Percentiles rank a stretch among this genome's conserved stretches.
phyloP scores from a whole-genome alignment of 1,140 invertebrate genomes.

The Caenorhabditis remanei region DNA sequence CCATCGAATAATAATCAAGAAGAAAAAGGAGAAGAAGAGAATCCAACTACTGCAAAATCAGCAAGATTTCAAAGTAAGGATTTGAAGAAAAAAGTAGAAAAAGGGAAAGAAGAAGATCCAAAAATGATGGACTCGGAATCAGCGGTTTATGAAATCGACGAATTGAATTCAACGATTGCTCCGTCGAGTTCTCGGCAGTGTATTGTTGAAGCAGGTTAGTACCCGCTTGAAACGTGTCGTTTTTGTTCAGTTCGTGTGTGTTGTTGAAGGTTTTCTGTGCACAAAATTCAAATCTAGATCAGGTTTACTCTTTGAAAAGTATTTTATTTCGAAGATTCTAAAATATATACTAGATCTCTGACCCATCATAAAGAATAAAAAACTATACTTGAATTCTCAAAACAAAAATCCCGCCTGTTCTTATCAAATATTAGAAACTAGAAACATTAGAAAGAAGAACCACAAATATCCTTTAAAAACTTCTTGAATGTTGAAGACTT shows the following conservation, averaged over 20 bases:
- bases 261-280: background rate
- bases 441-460: too few relatives aligned
- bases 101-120: background rate
- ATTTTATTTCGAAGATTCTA: too few relatives aligned
- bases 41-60: background rate
- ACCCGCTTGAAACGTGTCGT: background rate
- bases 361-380: too few relatives aligned
- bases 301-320: too few relatives aligned
- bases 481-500: too few relatives aligned
- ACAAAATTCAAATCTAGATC: too few relatives aligned
- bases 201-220: conserved; percentile 40
- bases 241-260: background rate
- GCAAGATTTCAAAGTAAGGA: conserved; percentile 50
- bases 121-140: conserved; percentile 28
- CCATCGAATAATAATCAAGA: background rate
- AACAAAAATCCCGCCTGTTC: too few relatives aligned
- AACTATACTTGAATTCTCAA: too few relatives aligned
- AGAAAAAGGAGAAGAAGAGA: background rate
- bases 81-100: background rate
- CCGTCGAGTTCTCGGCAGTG: conserved; percentile 45
- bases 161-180: conserved; percentile 41
- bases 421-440: too few relatives aligned
- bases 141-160: conserved; percentile 40
- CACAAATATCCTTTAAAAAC: too few relatives aligned
- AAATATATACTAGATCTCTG: too few relatives aligned